phyloP scores from a whole-genome alignment of 2,888 invertebrate genomes.

The Microctonus hyperodae region DNA sequence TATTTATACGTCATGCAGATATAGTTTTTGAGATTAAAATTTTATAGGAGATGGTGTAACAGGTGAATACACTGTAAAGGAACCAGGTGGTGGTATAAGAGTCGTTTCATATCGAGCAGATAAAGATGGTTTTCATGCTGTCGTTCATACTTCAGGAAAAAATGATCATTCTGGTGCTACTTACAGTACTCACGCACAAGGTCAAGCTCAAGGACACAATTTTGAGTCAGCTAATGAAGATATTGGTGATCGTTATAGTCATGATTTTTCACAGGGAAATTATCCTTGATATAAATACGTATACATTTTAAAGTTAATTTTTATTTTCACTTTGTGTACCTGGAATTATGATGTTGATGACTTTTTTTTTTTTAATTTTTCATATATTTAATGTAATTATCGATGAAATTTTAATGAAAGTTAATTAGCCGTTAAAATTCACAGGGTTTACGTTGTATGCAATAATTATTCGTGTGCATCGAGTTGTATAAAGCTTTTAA shows the following conservation, averaged over 20 bases:
- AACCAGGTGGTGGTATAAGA: constrained; percentile 53
- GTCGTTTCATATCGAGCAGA: constrained; percentile 56
- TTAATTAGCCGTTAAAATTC: too few species aligned
- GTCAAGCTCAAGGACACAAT: constrained; percentile 19
- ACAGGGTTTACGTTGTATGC: too few species aligned
- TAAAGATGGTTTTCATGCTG: constrained; percentile 55
- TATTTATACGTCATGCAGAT: neutral
- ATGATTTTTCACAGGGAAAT: constrained; percentile 5
- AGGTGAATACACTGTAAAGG: constrained; percentile 56
- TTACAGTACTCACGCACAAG: constrained; percentile 35
- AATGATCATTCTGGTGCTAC: constrained; percentile 43
- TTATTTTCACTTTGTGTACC: constrained; percentile 1
- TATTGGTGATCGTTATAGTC: constrained; percentile 23
- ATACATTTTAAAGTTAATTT: neutral
- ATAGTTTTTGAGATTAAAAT: neutral
- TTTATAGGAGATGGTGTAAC: constrained; percentile 47
- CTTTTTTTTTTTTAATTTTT: neutral
- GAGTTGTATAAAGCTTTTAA: too few species aligned
- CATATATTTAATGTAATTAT: too few species aligned
- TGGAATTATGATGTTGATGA: constrained; percentile 10
- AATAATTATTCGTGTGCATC: too few species aligned
- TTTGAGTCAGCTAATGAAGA: constrained; percentile 7
- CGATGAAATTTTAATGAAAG: too few species aligned
- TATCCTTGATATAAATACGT: neutral
- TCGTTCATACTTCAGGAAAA: constrained; percentile 47